Conservation (phyloP, 2,113 vertebrate genomes). For the Corydoras sp. region DNA sequence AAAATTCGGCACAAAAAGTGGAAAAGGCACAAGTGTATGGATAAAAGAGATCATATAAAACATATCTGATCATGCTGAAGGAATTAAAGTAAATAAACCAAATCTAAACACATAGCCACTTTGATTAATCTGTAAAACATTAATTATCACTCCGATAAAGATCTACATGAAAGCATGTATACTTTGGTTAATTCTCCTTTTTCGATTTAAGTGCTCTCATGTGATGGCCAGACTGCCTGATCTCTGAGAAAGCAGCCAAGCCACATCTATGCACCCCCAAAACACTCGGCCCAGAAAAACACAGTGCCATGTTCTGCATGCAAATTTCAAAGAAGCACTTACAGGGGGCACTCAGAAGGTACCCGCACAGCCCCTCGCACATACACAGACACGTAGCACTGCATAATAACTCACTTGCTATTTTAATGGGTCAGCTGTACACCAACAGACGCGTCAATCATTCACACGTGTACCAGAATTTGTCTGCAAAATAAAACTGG, state of each 20-base stretch:
- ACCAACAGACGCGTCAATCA: conserved; percentile 96
- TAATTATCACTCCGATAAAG: neutral
- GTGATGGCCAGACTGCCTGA: conserved; percentile 75
- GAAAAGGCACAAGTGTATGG: no score
- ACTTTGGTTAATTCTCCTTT: neutral
- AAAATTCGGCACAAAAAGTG: no score
- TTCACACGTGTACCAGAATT: conserved; percentile 95
- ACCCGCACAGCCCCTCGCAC: conserved; percentile 56
- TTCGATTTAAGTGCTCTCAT: conserved; percentile 94
- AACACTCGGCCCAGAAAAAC: conserved; percentile 67
- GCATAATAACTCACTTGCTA: conserved; percentile 93
- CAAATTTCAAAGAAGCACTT: conserved; percentile 91
- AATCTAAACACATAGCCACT: no score
- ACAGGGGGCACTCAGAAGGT: conserved; percentile 92
- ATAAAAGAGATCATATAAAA: no score
- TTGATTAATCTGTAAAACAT: no score
- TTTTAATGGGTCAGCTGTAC: conserved; percentile 97
- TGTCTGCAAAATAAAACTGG: conserved; percentile 92
- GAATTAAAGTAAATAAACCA: no score
- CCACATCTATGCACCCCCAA: conserved; percentile 83
- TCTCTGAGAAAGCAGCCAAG: conserved; percentile 89
- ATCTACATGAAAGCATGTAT: neutral
- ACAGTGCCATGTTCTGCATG: conserved; percentile 84
- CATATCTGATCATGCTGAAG: no score
- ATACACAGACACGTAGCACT: conserved; percentile 55